Evolutionary conservation across 2,888 invertebrate species (phyloP).

Genomic region (Pimpla rufipes): DNA sequence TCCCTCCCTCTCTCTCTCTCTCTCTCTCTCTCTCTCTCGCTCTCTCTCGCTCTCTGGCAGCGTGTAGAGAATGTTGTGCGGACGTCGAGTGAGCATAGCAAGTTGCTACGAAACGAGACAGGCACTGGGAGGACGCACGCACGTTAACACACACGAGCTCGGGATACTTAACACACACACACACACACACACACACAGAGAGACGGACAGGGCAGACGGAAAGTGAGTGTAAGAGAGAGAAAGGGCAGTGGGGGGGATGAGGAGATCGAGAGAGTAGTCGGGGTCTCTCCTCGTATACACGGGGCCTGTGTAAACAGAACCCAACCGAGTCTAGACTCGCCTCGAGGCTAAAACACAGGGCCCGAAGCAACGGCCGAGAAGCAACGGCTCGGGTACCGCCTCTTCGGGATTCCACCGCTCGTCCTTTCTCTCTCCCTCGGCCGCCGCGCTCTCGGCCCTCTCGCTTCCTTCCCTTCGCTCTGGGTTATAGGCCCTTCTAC

Average conservation of each 20-base stretch:
- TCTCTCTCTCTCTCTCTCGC: too few relatives aligned
- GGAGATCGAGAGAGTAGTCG: slow-evolving; percentile 53
- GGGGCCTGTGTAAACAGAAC: slow-evolving; percentile 72
- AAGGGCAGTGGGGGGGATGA: slow-evolving; percentile 46
- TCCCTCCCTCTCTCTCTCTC: too few relatives aligned
- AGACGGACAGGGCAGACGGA: slow-evolving; percentile 21
- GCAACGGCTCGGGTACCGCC: slow-evolving; percentile 68
- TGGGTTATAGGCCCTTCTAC: slow-evolving; percentile 58
- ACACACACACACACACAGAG: slow-evolving; percentile 4
- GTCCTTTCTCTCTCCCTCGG: slow-evolving; percentile 12
- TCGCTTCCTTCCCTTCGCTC: slow-evolving; percentile 13
- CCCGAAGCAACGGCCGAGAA: slow-evolving; percentile 62
- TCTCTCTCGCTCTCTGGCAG: neutral
- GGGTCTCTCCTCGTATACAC: slow-evolving; percentile 53
- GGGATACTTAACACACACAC: slow-evolving; percentile 55
- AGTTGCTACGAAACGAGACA: slow-evolving; percentile 44
- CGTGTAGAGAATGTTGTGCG: neutral
- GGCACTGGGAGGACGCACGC: slow-evolving; percentile 26
- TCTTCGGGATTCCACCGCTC: slow-evolving; percentile 68
- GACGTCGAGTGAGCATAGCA: slow-evolving; percentile 36
- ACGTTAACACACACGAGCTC: slow-evolving; percentile 51
- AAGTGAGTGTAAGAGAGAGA: slow-evolving; percentile 55
- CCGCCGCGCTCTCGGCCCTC: slow-evolving; percentile 2
- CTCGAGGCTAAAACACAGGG: slow-evolving; percentile 70
- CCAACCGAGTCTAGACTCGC: slow-evolving; percentile 70